These are phyloP conservation scores for Arge pagana DNA, from an alignment of 2,888 invertebrate genomes.

Conservation along the genomic window DNA sequence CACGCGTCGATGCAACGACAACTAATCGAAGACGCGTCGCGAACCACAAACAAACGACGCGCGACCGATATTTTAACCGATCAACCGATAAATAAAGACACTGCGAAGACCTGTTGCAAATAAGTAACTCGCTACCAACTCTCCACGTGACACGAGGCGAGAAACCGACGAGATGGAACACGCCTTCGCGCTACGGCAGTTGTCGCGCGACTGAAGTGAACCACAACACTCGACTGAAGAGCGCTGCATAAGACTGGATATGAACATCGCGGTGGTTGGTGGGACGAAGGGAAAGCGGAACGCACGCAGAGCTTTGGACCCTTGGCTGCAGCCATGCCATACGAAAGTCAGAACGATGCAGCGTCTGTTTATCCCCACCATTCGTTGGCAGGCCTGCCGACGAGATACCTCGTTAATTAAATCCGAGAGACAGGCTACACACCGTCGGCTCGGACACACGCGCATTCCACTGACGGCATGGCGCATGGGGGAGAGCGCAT, in stretches of 20 bases:
- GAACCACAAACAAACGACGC: no score
- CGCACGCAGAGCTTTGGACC: conserved; percentile 1
- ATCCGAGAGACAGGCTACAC: conserved; percentile 17
- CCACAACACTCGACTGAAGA: background rate
- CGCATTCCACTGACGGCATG: conserved; percentile 16
- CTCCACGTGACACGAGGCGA: no score
- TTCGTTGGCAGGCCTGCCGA: no score
- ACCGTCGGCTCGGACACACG: conserved; percentile 16
- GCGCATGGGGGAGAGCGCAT: conserved; percentile 6
- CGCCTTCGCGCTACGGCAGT: conserved; percentile 3
- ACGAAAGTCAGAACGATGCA: no score
- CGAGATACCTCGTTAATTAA: conserved; percentile 21
- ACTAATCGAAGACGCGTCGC: no score
- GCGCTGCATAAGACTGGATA: background rate
- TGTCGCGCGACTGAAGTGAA: conserved; percentile 26
- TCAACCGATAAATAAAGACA: no score
- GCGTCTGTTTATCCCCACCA: conserved; percentile 31
- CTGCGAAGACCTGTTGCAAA: no score
- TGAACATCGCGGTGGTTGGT: background rate
- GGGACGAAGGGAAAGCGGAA: background rate
- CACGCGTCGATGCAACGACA: no score
- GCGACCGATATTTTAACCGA: no score
- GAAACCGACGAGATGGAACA: no score
- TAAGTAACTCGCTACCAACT: no score
- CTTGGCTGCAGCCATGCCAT: no score